A percentile compares a stretch with the other conserved stretches of the same genome.
Evolutionary conservation across 2,113 vertebrate species (phyloP).

Genomic region (Chascanopsetta lugubris): DNA sequence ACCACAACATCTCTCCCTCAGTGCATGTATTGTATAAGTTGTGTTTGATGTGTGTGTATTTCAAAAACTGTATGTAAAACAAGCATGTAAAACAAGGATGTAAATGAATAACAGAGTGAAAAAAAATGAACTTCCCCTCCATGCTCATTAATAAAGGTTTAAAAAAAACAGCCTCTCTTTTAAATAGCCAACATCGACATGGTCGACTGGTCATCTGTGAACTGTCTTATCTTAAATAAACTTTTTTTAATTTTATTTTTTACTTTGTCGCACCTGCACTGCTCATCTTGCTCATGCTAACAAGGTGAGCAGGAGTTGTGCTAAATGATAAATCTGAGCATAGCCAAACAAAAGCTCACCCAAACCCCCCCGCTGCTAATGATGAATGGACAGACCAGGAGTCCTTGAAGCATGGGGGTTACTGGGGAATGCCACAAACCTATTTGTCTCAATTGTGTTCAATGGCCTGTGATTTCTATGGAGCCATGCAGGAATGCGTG

Average conservation of each 20-base stretch:
- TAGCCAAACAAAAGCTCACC: slow-evolving; percentile 33
- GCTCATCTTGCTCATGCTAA: slow-evolving; percentile 56
- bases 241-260: too few species aligned
- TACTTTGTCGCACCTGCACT: slow-evolving; percentile 38
- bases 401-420: slow-evolving; percentile 69
- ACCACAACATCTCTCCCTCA: too few species aligned
- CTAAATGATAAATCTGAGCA: slow-evolving; percentile 59
- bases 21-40: too few species aligned
- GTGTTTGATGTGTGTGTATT: too few species aligned
- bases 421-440: slow-evolving; percentile 62
- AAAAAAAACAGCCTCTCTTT: background rate
- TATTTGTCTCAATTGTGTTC: slow-evolving; percentile 72
- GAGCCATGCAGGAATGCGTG: slow-evolving; percentile 48
- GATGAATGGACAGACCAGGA: slow-evolving; percentile 65
- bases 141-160: too few species aligned
- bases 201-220: background rate
- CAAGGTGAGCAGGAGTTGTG: slow-evolving; percentile 24
- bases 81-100: too few species aligned
- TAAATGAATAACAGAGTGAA: too few species aligned
- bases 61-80: too few species aligned
- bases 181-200: background rate
- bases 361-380: slow-evolving; percentile 37
- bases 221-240: slow-evolving; percentile 8
- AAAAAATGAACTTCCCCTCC: too few species aligned
- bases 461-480: slow-evolving; percentile 61